phyloP scores from a whole-genome alignment of 2,888 invertebrate species.

The Agonopterix arenella region DNA sequence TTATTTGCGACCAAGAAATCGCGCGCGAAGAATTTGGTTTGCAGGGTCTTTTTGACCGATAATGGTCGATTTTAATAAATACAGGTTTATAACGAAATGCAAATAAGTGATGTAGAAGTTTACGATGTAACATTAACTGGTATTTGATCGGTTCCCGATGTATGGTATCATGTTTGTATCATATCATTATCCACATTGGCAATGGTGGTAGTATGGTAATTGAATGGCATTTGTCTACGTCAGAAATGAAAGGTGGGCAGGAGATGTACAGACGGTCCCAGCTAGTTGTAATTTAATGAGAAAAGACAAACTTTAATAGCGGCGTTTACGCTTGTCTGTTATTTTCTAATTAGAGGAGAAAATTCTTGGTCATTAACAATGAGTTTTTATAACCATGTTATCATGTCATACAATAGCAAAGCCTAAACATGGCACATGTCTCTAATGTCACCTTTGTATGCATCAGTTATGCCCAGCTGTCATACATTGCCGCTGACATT shows the following conservation, averaged over 20 bases:
- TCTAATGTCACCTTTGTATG: too few relatives aligned
- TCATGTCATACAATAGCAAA: too few relatives aligned
- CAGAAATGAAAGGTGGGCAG: slow-evolving; percentile 29
- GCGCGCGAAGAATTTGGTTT: slow-evolving; percentile 26
- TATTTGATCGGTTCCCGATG: slow-evolving; percentile 45
- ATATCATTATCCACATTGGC: slow-evolving; percentile 12
- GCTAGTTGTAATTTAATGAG: neutral
- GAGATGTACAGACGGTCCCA: neutral
- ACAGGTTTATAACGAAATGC: slow-evolving; percentile 37
- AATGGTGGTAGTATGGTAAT: slow-evolving; percentile 5
- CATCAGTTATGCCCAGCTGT: too few relatives aligned
- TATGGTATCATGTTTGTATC: slow-evolving; percentile 21
- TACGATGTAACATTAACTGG: slow-evolving; percentile 50
- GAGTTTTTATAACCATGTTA: too few relatives aligned
- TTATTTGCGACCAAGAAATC: slow-evolving; percentile 40
- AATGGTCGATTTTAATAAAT: slow-evolving; percentile 51
- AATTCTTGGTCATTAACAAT: neutral
- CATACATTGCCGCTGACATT: too few relatives aligned
- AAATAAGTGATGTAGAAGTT: slow-evolving; percentile 37
- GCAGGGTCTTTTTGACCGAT: slow-evolving; percentile 25
- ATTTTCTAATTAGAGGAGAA: slow-evolving; percentile 2
- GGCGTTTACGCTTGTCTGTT: slow-evolving; percentile 1
- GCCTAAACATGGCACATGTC: too few relatives aligned
- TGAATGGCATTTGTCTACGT: slow-evolving; percentile 28
- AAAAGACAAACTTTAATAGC: neutral